Base-by-base conservation (phyloP, 2,888 invertebrate species). In the Ephialtes manifestator region DNA sequence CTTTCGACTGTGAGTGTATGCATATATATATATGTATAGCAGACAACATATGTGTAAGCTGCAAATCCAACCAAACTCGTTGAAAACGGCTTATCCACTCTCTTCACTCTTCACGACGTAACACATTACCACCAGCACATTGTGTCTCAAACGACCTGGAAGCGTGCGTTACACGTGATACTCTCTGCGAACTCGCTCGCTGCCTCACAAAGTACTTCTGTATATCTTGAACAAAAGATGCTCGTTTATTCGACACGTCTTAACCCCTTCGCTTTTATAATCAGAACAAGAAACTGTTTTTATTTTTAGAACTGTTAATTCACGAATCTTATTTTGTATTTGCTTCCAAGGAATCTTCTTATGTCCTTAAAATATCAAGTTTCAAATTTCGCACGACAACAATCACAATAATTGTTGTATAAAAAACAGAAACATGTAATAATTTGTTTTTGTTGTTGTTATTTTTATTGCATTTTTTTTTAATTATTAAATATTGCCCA, bases 1-100 rank as follows among this genome's bases (percentile, higher is more conserved):
- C 35, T 58, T 46, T 10, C 43, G 65, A 20, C 58, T 24, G 58
- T 20, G 4, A n/a, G 4, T 24, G 1, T 55, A 24, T 18, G 20
- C 5, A 55, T 55, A 11, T 55, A 11, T 18, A 18, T 28, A 58
- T 58, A 28, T 58, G 43, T 72, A 68, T 20, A 31, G 31, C 20
- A 77, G n/a, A 4, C 7, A 51, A 18, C 20, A 20, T 39, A 28
- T 5, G 65, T 39, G 65, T 39, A 10, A 65, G 20, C 39, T 20
- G 68, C 70, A 76, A 82, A 83, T 85, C 79, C 82, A 76, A 78
- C 76, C 76, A 67, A 79, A 85, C 85, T 82, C 82, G 82, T 82
- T 79, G 85, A 82, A 80, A 82, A 82, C 76, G 82, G 68, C 82
- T 85, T 85, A 82, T 82, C 43, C 81, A 63, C 68, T 78, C 67